These are phyloP conservation scores for Cremastinae sp. DNA, from an alignment of 2,888 invertebrate species.

Conservation along the genomic window DNA sequence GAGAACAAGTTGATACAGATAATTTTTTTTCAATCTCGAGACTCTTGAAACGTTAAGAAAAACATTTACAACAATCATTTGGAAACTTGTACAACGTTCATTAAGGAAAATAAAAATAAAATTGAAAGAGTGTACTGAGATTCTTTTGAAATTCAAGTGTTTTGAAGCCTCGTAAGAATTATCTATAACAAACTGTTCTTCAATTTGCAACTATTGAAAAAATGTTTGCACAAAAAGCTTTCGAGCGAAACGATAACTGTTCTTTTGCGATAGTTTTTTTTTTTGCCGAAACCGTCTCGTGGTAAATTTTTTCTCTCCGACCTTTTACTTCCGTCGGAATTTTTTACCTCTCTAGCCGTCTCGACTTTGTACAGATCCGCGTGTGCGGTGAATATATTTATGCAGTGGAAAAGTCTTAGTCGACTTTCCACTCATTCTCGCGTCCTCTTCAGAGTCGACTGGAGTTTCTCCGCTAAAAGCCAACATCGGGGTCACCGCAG, in stretches of 20 bases:
- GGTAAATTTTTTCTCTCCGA: neutral
- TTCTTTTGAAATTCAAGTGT: no score
- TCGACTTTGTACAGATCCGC: neutral
- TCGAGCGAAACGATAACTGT: no score
- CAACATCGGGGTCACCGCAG: slow-evolving; percentile 69
- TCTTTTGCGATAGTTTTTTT: neutral
- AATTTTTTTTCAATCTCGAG: no score
- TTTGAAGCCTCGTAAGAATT: no score
- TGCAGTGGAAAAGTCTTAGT: slow-evolving; percentile 7
- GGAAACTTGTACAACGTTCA: neutral
- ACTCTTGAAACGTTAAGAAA: no score
- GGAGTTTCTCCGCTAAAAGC: slow-evolving; percentile 57
- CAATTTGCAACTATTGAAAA: no score
- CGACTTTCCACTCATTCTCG: slow-evolving; percentile 37
- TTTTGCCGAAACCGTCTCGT: neutral
- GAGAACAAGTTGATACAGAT: no score
- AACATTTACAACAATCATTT: no score
- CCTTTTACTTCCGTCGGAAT: neutral
- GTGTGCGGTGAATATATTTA: neutral
- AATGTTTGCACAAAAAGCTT: no score
- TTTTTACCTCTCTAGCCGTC: neutral
- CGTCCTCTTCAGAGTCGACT: slow-evolving; percentile 37
- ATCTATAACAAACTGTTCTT: no score
- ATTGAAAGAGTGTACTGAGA: no score
- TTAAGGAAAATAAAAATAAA: no score